Conservation (phyloP, 2,113 vertebrate genomes). For the Sinocyclocheilus grahami region DNA sequence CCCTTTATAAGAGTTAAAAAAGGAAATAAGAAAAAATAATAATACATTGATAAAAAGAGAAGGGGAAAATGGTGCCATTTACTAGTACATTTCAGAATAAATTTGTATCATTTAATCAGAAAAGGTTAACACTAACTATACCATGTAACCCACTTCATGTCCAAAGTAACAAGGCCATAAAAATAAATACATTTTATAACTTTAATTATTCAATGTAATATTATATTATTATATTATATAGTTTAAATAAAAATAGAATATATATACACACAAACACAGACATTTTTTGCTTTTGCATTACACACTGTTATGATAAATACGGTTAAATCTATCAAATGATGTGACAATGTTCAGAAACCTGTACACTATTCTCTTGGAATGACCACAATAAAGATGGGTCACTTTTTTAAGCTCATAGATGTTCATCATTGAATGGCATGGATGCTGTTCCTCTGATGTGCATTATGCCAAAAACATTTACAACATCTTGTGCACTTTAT, state of each 20-base stretch:
- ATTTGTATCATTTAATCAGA: background rate
- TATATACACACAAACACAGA: no score
- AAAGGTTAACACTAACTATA: background rate
- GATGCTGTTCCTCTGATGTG: background rate
- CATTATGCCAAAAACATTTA: background rate
- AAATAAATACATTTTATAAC: no score
- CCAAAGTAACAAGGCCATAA: no score
- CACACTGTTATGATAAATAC: background rate
- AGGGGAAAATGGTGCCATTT: background rate
- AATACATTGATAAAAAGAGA: background rate
- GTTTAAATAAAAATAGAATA: no score
- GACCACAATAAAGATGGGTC: no score
- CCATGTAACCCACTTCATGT: background rate
- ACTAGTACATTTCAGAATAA: background rate
- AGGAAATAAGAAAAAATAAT: background rate
- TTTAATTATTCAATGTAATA: no score
- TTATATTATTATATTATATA: no score
- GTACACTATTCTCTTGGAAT: no score
- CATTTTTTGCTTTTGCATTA: no score
- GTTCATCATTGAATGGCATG: no score
- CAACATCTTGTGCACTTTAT: background rate
- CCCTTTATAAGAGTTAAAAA: constrained; percentile 76
- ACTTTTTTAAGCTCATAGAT: no score
- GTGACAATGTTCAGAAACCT: background rate
- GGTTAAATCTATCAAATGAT: background rate